These are phyloP conservation scores for Danio tinwini DNA, from an alignment of 2,797 vertebrate species.

Conservation along the genomic window DNA sequence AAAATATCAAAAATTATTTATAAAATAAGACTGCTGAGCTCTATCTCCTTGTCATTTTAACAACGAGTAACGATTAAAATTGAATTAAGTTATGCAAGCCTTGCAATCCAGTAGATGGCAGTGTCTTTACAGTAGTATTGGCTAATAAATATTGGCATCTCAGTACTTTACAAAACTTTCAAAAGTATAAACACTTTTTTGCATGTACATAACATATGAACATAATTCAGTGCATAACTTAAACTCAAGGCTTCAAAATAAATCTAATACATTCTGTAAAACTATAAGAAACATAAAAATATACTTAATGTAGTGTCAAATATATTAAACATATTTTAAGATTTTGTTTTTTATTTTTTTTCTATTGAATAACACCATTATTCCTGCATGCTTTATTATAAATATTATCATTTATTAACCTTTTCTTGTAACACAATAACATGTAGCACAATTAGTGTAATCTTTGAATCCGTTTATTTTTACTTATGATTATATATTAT, in stretches of 20 bases:
- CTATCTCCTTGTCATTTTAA: not conserved
- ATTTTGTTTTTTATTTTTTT: no score
- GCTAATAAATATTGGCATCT: not conserved
- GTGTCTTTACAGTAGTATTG: constrained; percentile 25
- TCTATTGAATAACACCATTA: no score
- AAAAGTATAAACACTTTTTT: not conserved
- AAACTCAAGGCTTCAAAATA: not conserved
- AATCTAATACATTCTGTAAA: not conserved
- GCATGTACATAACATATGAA: not conserved
- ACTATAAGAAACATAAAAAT: not conserved
- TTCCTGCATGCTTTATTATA: not conserved
- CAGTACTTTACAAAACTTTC: not conserved
- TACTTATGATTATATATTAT: not conserved
- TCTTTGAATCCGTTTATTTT: not conserved
- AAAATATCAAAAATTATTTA: no score
- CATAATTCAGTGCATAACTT: not conserved
- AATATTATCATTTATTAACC: not conserved
- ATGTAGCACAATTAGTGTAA: no score
- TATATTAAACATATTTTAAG: no score
- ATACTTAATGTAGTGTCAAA: no score
- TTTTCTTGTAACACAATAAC: not conserved
- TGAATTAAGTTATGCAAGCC: not conserved
- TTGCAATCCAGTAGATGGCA: constrained; percentile 52
- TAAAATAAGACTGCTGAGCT: not conserved
- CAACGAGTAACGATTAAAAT: not conserved